Conservation (phyloP, 53 echinoderm and acorn worm species). For the Actinopyga echinites region DNA sequence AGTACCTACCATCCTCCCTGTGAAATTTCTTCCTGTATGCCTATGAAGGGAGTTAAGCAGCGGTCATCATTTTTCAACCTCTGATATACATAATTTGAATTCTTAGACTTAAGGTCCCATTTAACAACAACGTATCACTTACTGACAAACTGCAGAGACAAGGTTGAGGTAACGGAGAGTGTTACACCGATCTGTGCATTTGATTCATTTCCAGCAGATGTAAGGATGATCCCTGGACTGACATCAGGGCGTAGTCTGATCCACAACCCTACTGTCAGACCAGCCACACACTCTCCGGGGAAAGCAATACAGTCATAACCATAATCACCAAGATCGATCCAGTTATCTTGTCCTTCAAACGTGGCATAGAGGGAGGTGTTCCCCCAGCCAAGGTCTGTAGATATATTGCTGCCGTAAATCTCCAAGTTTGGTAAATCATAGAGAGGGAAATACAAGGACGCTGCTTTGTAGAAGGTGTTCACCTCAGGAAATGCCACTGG, state of each 20-base stretch:
- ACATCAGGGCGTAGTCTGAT: constrained; percentile 42
- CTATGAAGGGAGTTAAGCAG: no score
- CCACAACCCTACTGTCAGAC: constrained; percentile 73
- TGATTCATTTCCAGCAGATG: constrained; percentile 53
- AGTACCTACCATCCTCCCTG: no score
- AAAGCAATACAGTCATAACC: constrained; percentile 60
- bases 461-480: constrained; percentile 65
- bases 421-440: constrained; percentile 51
- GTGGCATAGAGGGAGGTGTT: constrained; percentile 56
- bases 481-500: constrained; percentile 6
- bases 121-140: neutral
- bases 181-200: constrained; percentile 56
- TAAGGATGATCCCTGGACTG: constrained; percentile 57
- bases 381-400: constrained; percentile 57
- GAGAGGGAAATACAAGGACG: constrained; percentile 64
- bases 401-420: constrained; percentile 56
- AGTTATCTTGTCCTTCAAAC: constrained; percentile 51
- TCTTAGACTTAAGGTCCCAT: no score
- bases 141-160: constrained; percentile 60
- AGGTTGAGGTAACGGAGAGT: constrained; percentile 31
- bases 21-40: no score
- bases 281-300: constrained; percentile 59
- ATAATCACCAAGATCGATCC: constrained; percentile 59
- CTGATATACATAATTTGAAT: no score
- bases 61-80: no score